A percentile compares a stretch with the other conserved stretches of the same genome.
Conservation (phyloP, 1,140 invertebrate genomes). For the Lycorma delicatula region DNA sequence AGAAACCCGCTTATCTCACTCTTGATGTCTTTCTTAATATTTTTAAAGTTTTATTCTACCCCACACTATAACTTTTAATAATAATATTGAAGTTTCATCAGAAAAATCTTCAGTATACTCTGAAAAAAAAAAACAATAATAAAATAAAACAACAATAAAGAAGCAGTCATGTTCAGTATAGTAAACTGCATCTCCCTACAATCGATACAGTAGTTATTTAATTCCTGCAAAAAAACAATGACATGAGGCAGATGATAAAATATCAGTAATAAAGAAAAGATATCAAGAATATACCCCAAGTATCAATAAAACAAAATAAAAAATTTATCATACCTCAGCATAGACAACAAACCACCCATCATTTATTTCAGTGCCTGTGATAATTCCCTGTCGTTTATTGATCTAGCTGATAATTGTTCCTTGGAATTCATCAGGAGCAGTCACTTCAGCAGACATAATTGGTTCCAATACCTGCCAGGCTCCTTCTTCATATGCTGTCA, state of each 20-base stretch:
- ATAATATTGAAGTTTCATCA: no score
- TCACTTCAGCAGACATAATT: constrained; percentile 93
- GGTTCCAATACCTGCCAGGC: constrained; percentile 91
- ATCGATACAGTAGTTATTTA: not conserved
- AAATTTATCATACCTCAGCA: constrained; percentile 55
- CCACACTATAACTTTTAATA: no score
- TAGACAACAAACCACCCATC: constrained; percentile 83
- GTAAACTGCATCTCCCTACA: not conserved
- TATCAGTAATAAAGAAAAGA: not conserved
- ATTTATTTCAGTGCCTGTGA: constrained; percentile 69
- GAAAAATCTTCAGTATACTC: no score
- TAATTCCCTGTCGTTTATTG: constrained; percentile 77
- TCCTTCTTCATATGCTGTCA: constrained; percentile 65
- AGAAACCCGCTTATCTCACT: no score
- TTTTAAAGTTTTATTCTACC: no score
- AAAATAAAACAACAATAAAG: no score
- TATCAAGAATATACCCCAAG: not conserved
- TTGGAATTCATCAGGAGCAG: constrained; percentile 79
- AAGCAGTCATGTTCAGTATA: no score
- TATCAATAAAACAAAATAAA: not conserved
- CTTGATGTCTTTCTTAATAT: no score
- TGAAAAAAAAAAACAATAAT: no score
- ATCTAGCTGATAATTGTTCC: constrained; percentile 71
- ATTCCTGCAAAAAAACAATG: not conserved
- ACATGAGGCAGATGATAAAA: not conserved